Evolutionary conservation across 2,888 invertebrate species (phyloP).

Genomic region (Sialis lutaria): DNA sequence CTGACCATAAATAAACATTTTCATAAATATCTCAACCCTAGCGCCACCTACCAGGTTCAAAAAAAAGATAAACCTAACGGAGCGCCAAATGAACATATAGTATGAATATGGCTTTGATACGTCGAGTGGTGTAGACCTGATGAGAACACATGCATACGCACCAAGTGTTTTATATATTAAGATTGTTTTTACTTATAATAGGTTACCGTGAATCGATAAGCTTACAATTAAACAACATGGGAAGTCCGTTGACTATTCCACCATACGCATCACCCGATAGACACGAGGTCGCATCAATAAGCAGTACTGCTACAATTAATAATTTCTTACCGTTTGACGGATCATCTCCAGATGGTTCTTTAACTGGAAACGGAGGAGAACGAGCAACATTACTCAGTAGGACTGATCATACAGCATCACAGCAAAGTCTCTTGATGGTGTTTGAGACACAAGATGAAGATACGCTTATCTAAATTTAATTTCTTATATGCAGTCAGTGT

Average conservation of each 20-base stretch:
- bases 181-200: conserved; percentile 4
- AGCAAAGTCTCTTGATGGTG: conserved; percentile 57
- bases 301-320: conserved; percentile 27
- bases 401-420: conserved; percentile 43
- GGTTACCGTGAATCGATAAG: conserved; percentile 34
- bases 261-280: conserved; percentile 46
- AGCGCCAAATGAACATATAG: too few species aligned
- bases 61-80: too few species aligned
- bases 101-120: too few species aligned
- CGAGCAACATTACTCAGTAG: conserved; percentile 44
- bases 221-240: conserved; percentile 39
- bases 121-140: too few species aligned
- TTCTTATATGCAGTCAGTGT: too few species aligned
- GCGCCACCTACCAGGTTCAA: too few species aligned
- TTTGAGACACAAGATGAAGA: conserved; percentile 75
- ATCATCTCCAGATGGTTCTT: conserved; percentile 38
- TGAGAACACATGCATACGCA: too few species aligned
- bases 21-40: too few species aligned
- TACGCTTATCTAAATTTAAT: conserved; percentile 48
- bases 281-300: conserved; percentile 34
- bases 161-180: too few species aligned
- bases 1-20: too few species aligned
- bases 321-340: conserved; percentile 33
- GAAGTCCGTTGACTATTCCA: conserved; percentile 33
- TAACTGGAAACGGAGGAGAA: conserved; percentile 44